Conservation (phyloP, 1,140 invertebrate genomes). For the Macrocentrus cingulum region DNA sequence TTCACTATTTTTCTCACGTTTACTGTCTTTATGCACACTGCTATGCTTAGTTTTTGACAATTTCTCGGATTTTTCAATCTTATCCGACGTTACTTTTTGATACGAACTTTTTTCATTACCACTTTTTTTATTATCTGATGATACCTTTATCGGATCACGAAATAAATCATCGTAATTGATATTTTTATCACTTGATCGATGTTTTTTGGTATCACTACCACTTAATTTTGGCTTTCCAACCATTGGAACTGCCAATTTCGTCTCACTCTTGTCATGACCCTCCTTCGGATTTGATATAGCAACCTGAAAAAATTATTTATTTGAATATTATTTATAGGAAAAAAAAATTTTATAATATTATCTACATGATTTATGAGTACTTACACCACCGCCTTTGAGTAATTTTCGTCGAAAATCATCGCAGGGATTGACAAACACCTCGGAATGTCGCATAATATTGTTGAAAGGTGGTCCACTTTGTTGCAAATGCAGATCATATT, state of each 20-base stretch:
- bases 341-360: slow-evolving; percentile 10
- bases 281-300: slow-evolving; percentile 41
- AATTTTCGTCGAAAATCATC: slow-evolving; percentile 88
- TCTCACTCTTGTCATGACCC: slow-evolving; percentile 47
- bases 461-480: slow-evolving; percentile 69
- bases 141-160: slow-evolving; percentile 75
- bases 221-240: slow-evolving; percentile 71
- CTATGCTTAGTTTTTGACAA: slow-evolving; percentile 61
- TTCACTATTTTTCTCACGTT: slow-evolving; percentile 61
- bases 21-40: slow-evolving; percentile 61
- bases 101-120: slow-evolving; percentile 54
- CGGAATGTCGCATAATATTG: slow-evolving; percentile 70
- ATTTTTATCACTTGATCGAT: too few relatives aligned
- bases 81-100: slow-evolving; percentile 45
- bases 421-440: slow-evolving; percentile 80
- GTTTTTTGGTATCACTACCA: slow-evolving; percentile 62
- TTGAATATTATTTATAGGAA: neutral
- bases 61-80: slow-evolving; percentile 67
- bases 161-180: slow-evolving; percentile 80
- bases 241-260: slow-evolving; percentile 50
- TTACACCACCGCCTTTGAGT: slow-evolving; percentile 80
- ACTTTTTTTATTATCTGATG: slow-evolving; percentile 63
- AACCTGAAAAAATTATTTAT: slow-evolving; percentile 32
- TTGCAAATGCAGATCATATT: slow-evolving; percentile 85
- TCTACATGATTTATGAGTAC: slow-evolving; percentile 32